Evolutionary conservation across 1,140 invertebrate species (phyloP).

Genomic region (Lepidostoma basale): DNA sequence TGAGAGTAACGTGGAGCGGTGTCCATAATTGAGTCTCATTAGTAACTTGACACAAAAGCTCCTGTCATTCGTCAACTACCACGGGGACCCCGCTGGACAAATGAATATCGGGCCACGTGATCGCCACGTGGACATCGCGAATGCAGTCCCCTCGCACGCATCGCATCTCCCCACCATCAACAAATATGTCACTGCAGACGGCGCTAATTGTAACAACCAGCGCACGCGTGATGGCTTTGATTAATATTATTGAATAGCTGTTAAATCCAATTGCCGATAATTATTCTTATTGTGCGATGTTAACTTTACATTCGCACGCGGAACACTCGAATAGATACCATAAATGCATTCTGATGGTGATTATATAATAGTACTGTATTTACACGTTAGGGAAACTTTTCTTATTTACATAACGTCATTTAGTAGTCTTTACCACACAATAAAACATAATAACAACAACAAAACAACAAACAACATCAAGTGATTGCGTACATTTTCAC

Average conservation of each 20-base stretch:
- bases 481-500: too few relatives aligned
- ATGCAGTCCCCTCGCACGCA: not conserved
- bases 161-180: not conserved
- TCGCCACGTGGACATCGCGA: slow-evolving; percentile 14
- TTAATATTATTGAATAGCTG: not conserved
- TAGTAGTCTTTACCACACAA: too few relatives aligned
- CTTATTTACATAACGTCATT: too few relatives aligned
- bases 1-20: too few relatives aligned
- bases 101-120: slow-evolving; percentile 22
- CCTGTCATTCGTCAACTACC: slow-evolving; percentile 5
- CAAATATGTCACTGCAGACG: not conserved
- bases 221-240: not conserved
- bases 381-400: too few relatives aligned
- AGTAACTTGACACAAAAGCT: slow-evolving; percentile 13
- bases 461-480: too few relatives aligned
- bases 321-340: too few relatives aligned
- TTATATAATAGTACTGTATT: too few relatives aligned
- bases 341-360: too few relatives aligned
- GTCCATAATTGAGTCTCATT: slow-evolving; percentile 10
- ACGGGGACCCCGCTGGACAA: not conserved
- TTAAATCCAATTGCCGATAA: not conserved
- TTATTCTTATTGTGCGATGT: too few relatives aligned
- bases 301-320: too few relatives aligned
- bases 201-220: not conserved
- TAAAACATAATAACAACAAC: too few relatives aligned